Percentiles rank a stretch among this genome's conserved stretches.
Evolutionary conservation across 2,797 vertebrate genomes (phyloP).

Genomic region (Chelmon rostratus): DNA sequence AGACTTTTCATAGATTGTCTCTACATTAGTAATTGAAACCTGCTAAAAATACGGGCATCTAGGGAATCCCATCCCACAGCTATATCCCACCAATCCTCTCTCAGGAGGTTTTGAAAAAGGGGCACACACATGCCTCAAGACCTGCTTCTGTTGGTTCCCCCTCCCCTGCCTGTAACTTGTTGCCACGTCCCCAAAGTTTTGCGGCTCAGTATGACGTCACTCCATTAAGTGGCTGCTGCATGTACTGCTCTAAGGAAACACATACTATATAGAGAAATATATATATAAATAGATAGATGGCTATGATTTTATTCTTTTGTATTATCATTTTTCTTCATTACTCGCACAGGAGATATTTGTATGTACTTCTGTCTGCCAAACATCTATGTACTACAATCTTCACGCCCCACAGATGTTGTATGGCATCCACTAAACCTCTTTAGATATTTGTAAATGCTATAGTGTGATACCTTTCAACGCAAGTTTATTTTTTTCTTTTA

Average conservation of each 20-base stretch:
- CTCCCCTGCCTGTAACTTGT: constrained; percentile 87
- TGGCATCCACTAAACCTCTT: constrained; percentile 87
- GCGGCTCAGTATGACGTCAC: constrained; percentile 93
- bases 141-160: constrained; percentile 81
- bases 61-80: constrained; percentile 59
- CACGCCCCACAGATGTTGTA: constrained; percentile 81
- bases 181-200: constrained; percentile 89
- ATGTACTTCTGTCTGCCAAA: constrained; percentile 84
- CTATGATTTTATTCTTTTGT: constrained; percentile 89
- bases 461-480: constrained; percentile 90
- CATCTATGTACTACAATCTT: constrained; percentile 83
- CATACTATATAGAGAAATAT: constrained; percentile 90
- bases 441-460: constrained; percentile 93
- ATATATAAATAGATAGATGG: constrained; percentile 90
- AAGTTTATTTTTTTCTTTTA: constrained; percentile 81
- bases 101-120: constrained; percentile 71
- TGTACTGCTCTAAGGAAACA: constrained; percentile 92
- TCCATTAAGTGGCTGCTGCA: constrained; percentile 97
- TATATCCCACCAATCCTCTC: constrained; percentile 76
- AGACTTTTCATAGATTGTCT: constrained; percentile 70
- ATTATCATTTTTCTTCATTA: constrained; percentile 85
- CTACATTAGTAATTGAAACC: constrained; percentile 62
- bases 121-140: constrained; percentile 68
- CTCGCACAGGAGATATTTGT: constrained; percentile 86
- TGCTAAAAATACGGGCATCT: constrained; percentile 60